Conservation (phyloP, 2,797 vertebrate genomes). For the Natrix natrix region DNA sequence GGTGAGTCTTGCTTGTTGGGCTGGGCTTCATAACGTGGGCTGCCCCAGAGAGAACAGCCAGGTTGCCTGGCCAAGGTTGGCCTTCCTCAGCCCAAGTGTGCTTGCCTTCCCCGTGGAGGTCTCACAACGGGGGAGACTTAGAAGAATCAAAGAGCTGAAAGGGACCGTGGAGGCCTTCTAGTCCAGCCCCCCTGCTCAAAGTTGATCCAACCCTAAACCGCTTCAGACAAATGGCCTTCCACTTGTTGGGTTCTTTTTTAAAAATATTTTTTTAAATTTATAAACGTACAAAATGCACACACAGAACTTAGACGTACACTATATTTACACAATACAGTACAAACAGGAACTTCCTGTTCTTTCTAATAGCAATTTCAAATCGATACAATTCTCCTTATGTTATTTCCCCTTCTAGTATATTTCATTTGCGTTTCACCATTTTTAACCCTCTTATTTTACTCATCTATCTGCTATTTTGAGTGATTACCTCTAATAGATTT, state of each 20-base stretch:
- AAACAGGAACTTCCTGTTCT: too few relatives aligned
- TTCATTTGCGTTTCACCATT: too few relatives aligned
- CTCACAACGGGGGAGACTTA: not conserved
- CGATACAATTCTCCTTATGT: too few relatives aligned
- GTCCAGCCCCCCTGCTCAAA: not conserved
- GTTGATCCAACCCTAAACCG: not conserved
- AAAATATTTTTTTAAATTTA: too few relatives aligned
- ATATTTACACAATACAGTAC: too few relatives aligned
- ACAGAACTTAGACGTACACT: too few relatives aligned
- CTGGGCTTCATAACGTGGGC: constrained; percentile 17
- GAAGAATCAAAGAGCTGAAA: not conserved
- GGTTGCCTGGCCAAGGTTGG: not conserved
- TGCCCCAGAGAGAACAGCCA: not conserved
- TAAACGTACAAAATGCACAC: too few relatives aligned
- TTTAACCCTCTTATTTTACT: too few relatives aligned
- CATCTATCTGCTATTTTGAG: too few relatives aligned
- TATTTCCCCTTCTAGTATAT: too few relatives aligned
- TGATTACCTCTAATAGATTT: too few relatives aligned
- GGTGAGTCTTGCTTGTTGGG: constrained; percentile 75
- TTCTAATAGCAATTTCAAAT: too few relatives aligned
- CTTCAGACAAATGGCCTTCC: not conserved
- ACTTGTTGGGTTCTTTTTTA: not conserved
- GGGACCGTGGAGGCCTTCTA: not conserved
- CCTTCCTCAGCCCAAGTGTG: not conserved
- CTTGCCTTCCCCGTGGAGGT: not conserved